Percentiles rank a stretch among this genome's conserved stretches.
phyloP scores from a whole-genome alignment of 2,113 vertebrate genomes.

The Otis tarda region DNA sequence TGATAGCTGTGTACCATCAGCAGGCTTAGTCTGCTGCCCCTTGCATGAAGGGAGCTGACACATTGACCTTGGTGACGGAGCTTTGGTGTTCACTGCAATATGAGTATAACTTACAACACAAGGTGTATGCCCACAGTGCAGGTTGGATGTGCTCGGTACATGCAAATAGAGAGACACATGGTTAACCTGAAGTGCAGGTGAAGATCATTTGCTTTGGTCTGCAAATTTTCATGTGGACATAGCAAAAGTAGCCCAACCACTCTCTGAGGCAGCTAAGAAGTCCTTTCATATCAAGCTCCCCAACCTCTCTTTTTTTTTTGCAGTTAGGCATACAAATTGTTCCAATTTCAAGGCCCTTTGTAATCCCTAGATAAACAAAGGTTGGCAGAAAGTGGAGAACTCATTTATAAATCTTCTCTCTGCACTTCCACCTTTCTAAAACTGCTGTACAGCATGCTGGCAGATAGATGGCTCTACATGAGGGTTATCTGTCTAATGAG shows the following conservation, averaged over 20 bases:
- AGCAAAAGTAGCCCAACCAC: background rate
- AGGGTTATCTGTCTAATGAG: background rate
- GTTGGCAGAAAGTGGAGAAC: background rate
- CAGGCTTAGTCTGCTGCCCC: background rate
- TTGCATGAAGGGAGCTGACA: background rate
- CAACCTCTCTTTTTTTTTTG: background rate
- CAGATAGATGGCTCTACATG: background rate
- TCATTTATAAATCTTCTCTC: background rate
- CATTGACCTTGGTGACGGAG: background rate
- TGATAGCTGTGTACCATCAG: background rate
- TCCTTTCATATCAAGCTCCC: background rate
- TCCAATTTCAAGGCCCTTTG: background rate
- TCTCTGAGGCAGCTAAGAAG: background rate
- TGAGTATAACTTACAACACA: background rate
- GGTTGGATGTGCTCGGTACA: background rate
- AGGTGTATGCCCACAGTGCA: background rate
- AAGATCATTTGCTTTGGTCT: background rate
- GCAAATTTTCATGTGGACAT: background rate
- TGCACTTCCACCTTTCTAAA: background rate
- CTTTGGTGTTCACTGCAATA: background rate
- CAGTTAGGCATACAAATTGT: background rate
- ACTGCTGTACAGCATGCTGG: background rate
- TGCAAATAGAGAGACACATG: background rate
- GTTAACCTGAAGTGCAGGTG: background rate
- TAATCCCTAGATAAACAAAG: background rate